Conservation (phyloP, 1,140 invertebrate genomes). For the Penaeus japonicus region DNA sequence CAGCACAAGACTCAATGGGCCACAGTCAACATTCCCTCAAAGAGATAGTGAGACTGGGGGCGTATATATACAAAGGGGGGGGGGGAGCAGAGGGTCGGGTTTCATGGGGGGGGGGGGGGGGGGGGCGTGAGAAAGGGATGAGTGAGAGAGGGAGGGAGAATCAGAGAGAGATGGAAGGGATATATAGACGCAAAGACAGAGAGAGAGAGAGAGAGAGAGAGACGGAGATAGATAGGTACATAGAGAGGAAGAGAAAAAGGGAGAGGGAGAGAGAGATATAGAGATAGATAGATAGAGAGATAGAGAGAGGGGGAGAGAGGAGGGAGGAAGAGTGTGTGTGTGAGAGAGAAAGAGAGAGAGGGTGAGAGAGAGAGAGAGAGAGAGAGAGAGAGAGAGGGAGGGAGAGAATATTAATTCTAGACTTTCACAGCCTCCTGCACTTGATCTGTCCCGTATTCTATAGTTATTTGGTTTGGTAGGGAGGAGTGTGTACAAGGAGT, state of each 20-base stretch:
- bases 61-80: background rate
- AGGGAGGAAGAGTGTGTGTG: background rate
- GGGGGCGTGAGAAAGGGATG: background rate
- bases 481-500: too few species aligned
- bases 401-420: too few species aligned
- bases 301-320: conserved; percentile 10
- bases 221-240: background rate
- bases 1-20: conserved; percentile 16
- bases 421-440: too few species aligned
- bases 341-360: too few species aligned
- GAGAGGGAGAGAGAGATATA: background rate
- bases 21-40: conserved; percentile 11
- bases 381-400: too few species aligned
- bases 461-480: too few species aligned
- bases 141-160: background rate
- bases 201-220: background rate
- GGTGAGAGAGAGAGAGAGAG: too few species aligned
- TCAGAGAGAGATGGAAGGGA: background rate
- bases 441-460: too few species aligned
- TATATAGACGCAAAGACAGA: too few species aligned
- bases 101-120: background rate
- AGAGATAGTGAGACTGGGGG: background rate
- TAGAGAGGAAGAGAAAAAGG: background rate
- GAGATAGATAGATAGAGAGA: background rate
- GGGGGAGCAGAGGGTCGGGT: background rate